A percentile compares a stretch with the other conserved stretches of the same genome.
Conservation (phyloP, 1,140 invertebrate genomes). For the Formica exsecta region DNA sequence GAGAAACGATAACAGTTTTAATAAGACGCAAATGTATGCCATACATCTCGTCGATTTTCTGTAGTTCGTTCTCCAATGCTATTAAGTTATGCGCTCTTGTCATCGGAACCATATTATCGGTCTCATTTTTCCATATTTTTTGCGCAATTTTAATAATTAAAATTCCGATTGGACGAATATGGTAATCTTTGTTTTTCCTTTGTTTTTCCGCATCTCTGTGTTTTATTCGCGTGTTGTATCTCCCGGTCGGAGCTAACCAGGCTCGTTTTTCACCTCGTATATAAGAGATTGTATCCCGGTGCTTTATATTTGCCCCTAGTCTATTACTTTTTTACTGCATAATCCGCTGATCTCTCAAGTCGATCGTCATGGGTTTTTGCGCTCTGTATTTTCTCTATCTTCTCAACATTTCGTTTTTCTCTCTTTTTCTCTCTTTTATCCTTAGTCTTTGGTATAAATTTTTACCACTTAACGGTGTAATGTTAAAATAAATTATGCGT, state of each 20-base stretch:
- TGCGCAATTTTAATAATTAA: conserved; percentile 46
- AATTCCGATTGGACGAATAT: conserved; percentile 45
- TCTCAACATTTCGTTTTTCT: not conserved
- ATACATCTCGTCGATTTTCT: conserved; percentile 25
- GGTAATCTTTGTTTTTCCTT: conserved; percentile 34
- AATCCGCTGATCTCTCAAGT: conserved; percentile 56
- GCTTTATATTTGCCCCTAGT: conserved; percentile 42
- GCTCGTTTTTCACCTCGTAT: conserved; percentile 36
- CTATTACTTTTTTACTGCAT: conserved; percentile 60
- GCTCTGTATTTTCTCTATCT: conserved; percentile 4
- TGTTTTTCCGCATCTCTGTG: not conserved
- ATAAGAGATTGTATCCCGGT: conserved; percentile 38
- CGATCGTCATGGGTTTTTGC: conserved; percentile 32
- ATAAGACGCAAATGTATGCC: conserved; percentile 18
- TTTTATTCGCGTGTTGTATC: conserved; percentile 29
- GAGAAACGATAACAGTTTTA: conserved; percentile 46
- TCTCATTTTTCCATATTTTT: conserved; percentile 13
- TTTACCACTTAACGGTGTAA: not conserved
- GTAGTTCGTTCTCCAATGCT: not conserved
- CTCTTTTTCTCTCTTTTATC: not conserved
- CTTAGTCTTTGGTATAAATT: conserved; percentile 9
- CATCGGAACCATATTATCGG: conserved; percentile 15
- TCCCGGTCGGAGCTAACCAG: not conserved
- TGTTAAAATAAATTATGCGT: conserved; percentile 20
- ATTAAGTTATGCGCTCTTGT: conserved; percentile 1